A percentile compares a stretch with the other conserved stretches of the same genome.
phyloP scores from a whole-genome alignment of 2,113 vertebrate species.

The Pagrus major region DNA sequence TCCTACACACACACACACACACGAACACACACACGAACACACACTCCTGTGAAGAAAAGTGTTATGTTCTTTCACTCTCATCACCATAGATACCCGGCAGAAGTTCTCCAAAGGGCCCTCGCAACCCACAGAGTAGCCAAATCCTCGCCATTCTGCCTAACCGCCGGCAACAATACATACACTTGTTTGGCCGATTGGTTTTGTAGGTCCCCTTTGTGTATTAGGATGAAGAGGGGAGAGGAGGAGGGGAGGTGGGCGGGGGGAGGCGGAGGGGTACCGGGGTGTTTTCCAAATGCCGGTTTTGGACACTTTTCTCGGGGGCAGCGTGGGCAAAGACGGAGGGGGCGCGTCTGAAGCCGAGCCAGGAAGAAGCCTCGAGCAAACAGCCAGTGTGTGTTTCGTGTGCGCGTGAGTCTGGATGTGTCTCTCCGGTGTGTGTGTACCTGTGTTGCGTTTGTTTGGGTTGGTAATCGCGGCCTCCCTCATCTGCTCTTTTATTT shows the following conservation, averaged over 20 bases:
- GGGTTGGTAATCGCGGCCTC: slow-evolving; percentile 27
- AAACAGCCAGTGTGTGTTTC: slow-evolving; percentile 19
- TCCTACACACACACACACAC: slow-evolving; percentile 30
- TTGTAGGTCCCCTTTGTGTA: slow-evolving; percentile 71
- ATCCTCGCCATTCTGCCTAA: slow-evolving; percentile 61
- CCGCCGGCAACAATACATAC: slow-evolving; percentile 72
- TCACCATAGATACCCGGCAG: slow-evolving; percentile 72
- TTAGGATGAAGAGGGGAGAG: slow-evolving; percentile 39
- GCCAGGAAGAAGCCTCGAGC: slow-evolving; percentile 54
- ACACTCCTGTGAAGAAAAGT: slow-evolving; percentile 49
- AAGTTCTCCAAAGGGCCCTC: slow-evolving; percentile 63
- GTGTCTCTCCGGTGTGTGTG: slow-evolving; percentile 23
- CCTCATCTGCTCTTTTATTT: slow-evolving; percentile 29
- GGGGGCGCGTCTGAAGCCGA: slow-evolving; percentile 54
- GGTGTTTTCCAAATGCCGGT: slow-evolving; percentile 8
- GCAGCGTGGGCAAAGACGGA: slow-evolving; percentile 47
- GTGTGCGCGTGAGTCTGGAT: slow-evolving; percentile 22
- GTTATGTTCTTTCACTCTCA: slow-evolving; percentile 51
- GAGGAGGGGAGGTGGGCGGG: slow-evolving; percentile 11
- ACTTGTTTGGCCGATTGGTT: slow-evolving; percentile 71
- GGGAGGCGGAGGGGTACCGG: not conserved
- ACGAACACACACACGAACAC: slow-evolving; percentile 25
- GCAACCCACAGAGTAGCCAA: slow-evolving; percentile 64
- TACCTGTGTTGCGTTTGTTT: slow-evolving; percentile 45
- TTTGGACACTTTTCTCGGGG: slow-evolving; percentile 48